A percentile compares a stretch with the other conserved stretches of the same genome.
These are phyloP conservation scores for Pyrocephalus nanus DNA, from an alignment of 2,797 vertebrate genomes.

Conservation along the genomic window DNA sequence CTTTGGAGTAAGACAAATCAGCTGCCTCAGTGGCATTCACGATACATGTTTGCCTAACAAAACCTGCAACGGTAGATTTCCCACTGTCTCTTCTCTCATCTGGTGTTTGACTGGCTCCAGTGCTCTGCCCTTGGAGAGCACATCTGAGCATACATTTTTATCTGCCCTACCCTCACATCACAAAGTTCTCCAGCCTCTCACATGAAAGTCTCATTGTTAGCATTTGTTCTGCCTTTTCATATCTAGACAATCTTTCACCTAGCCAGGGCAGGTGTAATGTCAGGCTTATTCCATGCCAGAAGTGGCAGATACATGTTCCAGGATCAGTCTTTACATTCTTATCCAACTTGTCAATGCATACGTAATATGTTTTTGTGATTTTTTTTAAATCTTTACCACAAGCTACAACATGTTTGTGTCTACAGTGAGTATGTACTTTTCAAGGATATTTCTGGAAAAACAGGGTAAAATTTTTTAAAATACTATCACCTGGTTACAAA, in stretches of 20 bases:
- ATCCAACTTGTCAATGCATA: constrained; percentile 46
- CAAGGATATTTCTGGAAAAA: constrained; percentile 39
- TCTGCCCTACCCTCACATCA: neutral
- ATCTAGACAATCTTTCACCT: constrained; percentile 41
- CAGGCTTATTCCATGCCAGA: neutral
- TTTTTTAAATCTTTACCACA: constrained; percentile 9
- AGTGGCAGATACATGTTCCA: constrained; percentile 38
- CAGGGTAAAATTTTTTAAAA: neutral
- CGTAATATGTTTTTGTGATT: constrained; percentile 37
- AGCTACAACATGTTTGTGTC: constrained; percentile 49
- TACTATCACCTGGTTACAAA: neutral
- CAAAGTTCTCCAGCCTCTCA: neutral
- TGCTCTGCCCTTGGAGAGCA: neutral
- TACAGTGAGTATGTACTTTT: constrained; percentile 14
- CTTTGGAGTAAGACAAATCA: neutral
- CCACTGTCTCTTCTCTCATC: neutral
- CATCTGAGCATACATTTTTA: neutral
- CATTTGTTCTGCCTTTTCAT: constrained; percentile 31
- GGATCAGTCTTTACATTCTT: constrained; percentile 41
- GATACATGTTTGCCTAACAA: neutral
- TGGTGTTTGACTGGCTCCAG: neutral
- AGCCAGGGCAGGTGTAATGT: constrained; percentile 27
- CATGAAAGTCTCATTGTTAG: constrained; percentile 21
- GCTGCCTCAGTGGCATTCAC: neutral
- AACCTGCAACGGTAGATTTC: neutral